A percentile compares a stretch with the other conserved stretches of the same genome.
phyloP scores from a whole-genome alignment of 2,113 vertebrate genomes.

The Triplophysa siluroides region DNA sequence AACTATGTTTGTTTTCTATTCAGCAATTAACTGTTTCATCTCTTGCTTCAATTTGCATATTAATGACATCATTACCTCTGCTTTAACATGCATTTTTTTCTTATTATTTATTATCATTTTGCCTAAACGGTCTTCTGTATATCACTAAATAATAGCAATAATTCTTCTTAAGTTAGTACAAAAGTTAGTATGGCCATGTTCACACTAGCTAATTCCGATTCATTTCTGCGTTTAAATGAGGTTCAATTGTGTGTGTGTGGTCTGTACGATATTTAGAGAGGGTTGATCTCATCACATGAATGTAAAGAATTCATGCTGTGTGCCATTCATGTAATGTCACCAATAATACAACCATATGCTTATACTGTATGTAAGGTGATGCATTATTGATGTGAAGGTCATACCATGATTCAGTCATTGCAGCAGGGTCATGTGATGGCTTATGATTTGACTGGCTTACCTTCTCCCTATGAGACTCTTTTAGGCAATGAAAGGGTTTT shows the following conservation, averaged over 20 bases:
- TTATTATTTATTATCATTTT: neutral
- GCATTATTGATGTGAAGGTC: constrained; percentile 26
- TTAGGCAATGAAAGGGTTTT: constrained; percentile 74
- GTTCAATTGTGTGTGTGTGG: constrained; percentile 5
- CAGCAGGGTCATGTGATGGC: constrained; percentile 62
- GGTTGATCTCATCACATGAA: constrained; percentile 28
- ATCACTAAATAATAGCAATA: neutral
- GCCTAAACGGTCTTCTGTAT: neutral
- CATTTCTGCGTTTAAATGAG: neutral
- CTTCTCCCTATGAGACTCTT: constrained; percentile 70
- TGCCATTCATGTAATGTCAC: constrained; percentile 44
- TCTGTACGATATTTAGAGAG: constrained; percentile 7
- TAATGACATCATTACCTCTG: constrained; percentile 1
- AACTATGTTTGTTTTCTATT: constrained; percentile 3
- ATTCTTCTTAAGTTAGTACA: neutral
- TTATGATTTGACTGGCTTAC: constrained; percentile 69
- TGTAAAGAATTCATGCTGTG: constrained; percentile 40
- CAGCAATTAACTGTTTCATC: constrained; percentile 22
- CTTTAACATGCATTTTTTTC: constrained; percentile 36
- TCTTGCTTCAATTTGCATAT: constrained; percentile 9
- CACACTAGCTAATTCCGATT: neutral
- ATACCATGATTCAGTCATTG: constrained; percentile 60
- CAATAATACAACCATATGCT: constrained; percentile 23
- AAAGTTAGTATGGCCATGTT: neutral
- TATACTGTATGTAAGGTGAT: constrained; percentile 15